Percentiles rank a stretch among this genome's conserved stretches.
Conservation (phyloP, 2,113 vertebrate species). For the Rafetus swinhoei region DNA sequence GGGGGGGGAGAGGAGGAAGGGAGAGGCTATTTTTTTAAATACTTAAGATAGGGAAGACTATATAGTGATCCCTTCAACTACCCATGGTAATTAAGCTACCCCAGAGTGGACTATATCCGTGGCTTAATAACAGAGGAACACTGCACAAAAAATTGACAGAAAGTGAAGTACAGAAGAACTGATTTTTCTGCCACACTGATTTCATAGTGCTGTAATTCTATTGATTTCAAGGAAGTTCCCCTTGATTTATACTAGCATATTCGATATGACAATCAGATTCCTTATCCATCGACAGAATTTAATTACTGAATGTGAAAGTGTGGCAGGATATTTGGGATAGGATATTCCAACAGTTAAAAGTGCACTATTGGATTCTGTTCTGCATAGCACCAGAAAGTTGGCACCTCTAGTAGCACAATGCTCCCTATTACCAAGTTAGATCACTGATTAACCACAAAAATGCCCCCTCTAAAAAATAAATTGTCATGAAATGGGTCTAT, state of each 20-base stretch:
- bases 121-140: background rate
- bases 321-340: background rate
- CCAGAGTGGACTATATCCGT: background rate
- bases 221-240: background rate
- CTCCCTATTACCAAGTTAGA: background rate
- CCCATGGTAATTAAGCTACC: background rate
- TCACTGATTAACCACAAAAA: background rate
- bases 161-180: background rate
- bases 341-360: background rate
- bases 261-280: background rate
- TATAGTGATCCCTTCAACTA: no score
- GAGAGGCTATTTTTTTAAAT: background rate
- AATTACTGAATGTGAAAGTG: background rate
- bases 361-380: background rate
- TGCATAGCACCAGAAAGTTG: background rate
- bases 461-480: background rate
- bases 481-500: background rate
- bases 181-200: background rate
- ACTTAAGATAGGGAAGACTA: background rate
- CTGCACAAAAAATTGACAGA: background rate
- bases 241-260: background rate
- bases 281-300: background rate
- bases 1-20: no score
- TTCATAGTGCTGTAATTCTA: background rate
- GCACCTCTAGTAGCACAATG: fast-evolving